These are phyloP conservation scores for Pagetopsis macropterus DNA, from an alignment of 2,797 vertebrate species.

Conservation along the genomic window DNA sequence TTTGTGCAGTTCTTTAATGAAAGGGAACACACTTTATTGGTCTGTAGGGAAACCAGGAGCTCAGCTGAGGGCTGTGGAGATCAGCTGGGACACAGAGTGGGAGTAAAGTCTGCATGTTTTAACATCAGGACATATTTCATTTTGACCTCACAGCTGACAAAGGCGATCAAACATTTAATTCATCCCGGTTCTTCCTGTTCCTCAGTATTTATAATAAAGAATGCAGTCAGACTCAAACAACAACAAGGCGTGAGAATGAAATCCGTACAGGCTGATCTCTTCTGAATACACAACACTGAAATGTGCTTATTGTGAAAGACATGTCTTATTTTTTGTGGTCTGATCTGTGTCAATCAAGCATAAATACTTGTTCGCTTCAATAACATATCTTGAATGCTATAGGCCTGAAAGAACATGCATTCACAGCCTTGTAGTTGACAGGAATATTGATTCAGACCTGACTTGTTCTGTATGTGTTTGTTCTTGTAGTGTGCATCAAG, in stretches of 20 bases:
- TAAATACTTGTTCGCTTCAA: too few relatives aligned
- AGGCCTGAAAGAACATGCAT: not conserved
- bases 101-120: not conserved
- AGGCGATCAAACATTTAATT: not conserved
- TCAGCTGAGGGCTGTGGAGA: not conserved
- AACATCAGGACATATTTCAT: not conserved
- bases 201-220: not conserved
- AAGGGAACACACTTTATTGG: slow-evolving; percentile 1
- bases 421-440: not conserved
- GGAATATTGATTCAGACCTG: not conserved
- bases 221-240: not conserved
- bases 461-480: not conserved
- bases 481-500: not conserved
- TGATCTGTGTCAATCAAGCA: not conserved
- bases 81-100: not conserved
- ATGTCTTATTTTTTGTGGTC: not conserved
- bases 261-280: too few relatives aligned
- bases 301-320: not conserved
- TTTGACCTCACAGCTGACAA: too few relatives aligned
- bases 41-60: slow-evolving; percentile 22
- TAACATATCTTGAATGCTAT: not conserved
- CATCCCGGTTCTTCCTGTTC: not conserved
- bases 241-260: too few relatives aligned
- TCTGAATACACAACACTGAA: too few relatives aligned
- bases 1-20: not conserved